Conservation (phyloP, 2,797 vertebrate genomes). For the Takifugu rubripes region DNA sequence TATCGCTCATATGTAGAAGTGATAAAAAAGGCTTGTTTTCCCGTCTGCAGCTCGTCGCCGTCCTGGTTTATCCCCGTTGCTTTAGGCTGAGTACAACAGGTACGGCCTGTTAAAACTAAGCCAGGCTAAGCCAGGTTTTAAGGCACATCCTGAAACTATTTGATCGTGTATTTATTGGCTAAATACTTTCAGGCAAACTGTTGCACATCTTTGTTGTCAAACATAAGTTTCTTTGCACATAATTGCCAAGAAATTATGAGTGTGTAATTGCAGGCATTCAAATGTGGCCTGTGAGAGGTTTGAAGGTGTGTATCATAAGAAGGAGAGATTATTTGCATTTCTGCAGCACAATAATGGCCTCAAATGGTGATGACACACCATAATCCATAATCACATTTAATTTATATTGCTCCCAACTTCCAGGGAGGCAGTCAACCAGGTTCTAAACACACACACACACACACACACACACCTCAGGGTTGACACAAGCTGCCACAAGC, state of each 20-base stretch:
- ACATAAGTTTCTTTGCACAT: background rate
- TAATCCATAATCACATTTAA: no score
- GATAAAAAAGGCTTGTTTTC: no score
- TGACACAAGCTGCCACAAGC: constrained; percentile 55
- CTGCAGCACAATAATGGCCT: no score
- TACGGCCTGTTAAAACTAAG: constrained; percentile 12
- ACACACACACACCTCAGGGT: constrained; percentile 17
- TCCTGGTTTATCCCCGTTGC: no score
- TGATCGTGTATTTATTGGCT: background rate
- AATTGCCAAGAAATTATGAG: background rate
- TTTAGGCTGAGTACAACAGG: background rate
- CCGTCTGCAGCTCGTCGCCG: no score
- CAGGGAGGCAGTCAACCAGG: background rate
- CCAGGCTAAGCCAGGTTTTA: constrained; percentile 38
- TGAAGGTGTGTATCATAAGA: no score
- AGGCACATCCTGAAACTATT: constrained; percentile 24
- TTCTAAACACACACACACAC: background rate
- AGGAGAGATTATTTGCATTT: no score
- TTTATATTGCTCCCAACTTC: background rate
- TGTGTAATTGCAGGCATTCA: background rate
- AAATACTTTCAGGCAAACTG: constrained; percentile 23
- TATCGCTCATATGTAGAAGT: no score
- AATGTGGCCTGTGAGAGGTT: background rate
- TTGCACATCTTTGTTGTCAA: constrained; percentile 1
- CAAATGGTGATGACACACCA: no score